Evolutionary conservation across 2,888 invertebrate genomes (phyloP), one percentile per base, ranked within the genome.

Genomic region (Taenaris catops): DNA sequence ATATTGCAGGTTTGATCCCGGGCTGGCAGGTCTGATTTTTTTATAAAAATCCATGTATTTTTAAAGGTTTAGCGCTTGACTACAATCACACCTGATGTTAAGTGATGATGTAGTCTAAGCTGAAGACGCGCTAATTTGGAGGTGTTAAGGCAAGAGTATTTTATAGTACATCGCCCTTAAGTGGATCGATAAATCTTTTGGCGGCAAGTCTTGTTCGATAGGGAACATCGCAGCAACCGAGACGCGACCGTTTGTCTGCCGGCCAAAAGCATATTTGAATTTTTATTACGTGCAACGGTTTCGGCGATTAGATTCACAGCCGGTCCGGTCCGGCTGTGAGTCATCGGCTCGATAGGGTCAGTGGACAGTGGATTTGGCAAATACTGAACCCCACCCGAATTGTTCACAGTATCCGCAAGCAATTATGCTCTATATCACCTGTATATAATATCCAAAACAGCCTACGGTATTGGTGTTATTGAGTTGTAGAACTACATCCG

Each of bases 331-430:
- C n/a, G n/a, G n/a, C n/a, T n/a, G 48, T 80, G 79, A 81, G 51
- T 81, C 80, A 80, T 54, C 53, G 67, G 21, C 31, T 16, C 9
- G 32, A 21, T 24, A 32, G 62, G 72, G 70, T 71, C 67, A 66
- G 56, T 60, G 66, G 51, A 59, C 71, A 58, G 55, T 29, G 38
- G 25, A 18, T 24, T 20, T 35, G 26, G 21, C 25, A 25, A 32
- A 36, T 25, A 31, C 31, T 21, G 28, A 40, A 38, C 40, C 29
- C 27, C 39, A 34, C 24, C 37, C 33, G 37, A 31, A 33, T 28
- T 29, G 16, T 26, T 29, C 6, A 20, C 25, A 16, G 18, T 24
- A 21, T 10, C 1, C 9, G 20, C 32, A 37, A n/a, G 37, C 43
- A 26, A 44, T 31, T 34, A 6, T 34, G 11, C 11, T 9, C 16